A percentile compares a stretch with the other conserved stretches of the same genome.
Conservation (phyloP, 1,140 invertebrate species). For the Lucilia cuprina region DNA sequence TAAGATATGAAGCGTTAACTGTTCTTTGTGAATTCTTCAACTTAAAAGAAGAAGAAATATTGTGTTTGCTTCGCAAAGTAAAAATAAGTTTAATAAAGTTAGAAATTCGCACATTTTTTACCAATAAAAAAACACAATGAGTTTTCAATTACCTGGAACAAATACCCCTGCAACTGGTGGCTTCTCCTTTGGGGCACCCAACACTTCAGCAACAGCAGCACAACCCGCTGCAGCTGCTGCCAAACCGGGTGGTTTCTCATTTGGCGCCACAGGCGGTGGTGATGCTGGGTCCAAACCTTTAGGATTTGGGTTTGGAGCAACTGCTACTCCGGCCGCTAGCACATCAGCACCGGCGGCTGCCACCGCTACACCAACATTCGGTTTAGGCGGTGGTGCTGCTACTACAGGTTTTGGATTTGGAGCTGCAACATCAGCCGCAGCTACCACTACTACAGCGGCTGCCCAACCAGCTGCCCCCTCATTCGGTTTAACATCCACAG, state of each 20-base stretch:
- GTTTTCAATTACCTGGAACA: slow-evolving; percentile 52
- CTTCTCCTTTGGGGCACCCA: slow-evolving; percentile 1
- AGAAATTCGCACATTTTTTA: not conserved
- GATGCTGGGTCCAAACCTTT: slow-evolving; percentile 11
- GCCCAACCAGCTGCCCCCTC: slow-evolving; percentile 38
- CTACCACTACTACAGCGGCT: slow-evolving; percentile 22
- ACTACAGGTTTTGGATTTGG: slow-evolving; percentile 33
- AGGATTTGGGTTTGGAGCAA: not conserved
- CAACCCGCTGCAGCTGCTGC: slow-evolving; percentile 20
- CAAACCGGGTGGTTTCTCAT: not conserved
- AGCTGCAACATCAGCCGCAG: not conserved
- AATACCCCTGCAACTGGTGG: slow-evolving; percentile 39
- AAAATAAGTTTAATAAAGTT: not conserved
- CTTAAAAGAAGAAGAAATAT: not conserved
- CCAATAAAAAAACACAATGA: slow-evolving; percentile 41
- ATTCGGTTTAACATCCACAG: slow-evolving; percentile 36
- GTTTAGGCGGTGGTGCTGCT: not conserved
- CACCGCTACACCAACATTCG: slow-evolving; percentile 33
- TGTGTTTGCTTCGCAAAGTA: not conserved
- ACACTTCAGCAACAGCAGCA: not conserved
- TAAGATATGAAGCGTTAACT: not conserved
- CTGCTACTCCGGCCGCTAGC: not conserved
- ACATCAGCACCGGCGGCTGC: not conserved
- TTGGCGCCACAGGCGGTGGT: slow-evolving; percentile 12
- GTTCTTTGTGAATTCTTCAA: not conserved